phyloP scores from a whole-genome alignment of 2,113 vertebrate species.

The Gobius niger region DNA sequence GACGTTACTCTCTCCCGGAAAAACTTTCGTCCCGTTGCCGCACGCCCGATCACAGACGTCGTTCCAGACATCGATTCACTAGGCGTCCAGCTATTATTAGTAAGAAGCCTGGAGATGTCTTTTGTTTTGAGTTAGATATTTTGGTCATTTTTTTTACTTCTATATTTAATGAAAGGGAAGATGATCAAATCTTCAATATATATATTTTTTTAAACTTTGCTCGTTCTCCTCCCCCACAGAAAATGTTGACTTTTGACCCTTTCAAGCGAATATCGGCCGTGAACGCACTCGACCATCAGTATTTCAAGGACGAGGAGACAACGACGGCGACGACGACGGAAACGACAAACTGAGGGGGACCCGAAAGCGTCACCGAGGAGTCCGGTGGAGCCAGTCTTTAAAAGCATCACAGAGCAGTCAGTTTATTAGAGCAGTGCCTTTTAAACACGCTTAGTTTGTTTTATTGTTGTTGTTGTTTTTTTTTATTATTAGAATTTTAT shows the following conservation, averaged over 20 bases:
- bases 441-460: constrained; percentile 9
- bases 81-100: constrained; percentile 83
- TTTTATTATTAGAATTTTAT: constrained; percentile 34
- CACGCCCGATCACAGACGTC: constrained; percentile 78
- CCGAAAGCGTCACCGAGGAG: constrained; percentile 6
- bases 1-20: constrained; percentile 82
- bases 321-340: constrained; percentile 54
- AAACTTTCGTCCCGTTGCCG: constrained; percentile 77
- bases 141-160: too few relatives aligned
- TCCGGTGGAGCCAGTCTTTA: constrained; percentile 20
- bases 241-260: constrained; percentile 88
- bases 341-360: constrained; percentile 48
- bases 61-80: constrained; percentile 83
- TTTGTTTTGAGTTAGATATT: too few relatives aligned
- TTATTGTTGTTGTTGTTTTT: constrained; percentile 17
- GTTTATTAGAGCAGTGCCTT: constrained; percentile 30
- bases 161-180: too few relatives aligned
- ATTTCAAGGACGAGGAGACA: constrained; percentile 69
- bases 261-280: constrained; percentile 83
- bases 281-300: constrained; percentile 79
- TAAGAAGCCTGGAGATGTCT: constrained; percentile 39
- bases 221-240: constrained; percentile 60
- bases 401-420: background rate
- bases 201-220: too few relatives aligned
- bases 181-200: too few relatives aligned